Conservation (phyloP, 2,888 invertebrate genomes). For the Cantharis flavilabris region DNA sequence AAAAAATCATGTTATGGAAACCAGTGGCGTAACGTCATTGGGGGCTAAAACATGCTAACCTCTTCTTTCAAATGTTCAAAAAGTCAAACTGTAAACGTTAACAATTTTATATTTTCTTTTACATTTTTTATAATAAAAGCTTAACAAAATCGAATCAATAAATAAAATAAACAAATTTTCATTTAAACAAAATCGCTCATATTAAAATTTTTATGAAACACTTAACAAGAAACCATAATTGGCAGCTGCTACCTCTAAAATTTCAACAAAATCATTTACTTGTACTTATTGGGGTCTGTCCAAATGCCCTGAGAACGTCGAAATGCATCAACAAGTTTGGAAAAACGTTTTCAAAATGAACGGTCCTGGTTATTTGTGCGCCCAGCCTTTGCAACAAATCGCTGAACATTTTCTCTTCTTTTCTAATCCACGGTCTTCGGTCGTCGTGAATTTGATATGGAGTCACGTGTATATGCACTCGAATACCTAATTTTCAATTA, state of each 20-base stretch:
- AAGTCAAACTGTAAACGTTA: not conserved
- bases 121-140: not conserved
- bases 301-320: constrained; percentile 63
- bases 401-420: constrained; percentile 80
- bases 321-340: constrained; percentile 76
- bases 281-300: constrained; percentile 13
- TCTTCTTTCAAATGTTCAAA: no score
- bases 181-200: not conserved
- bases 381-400: constrained; percentile 68
- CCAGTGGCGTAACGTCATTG: no score
- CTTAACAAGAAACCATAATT: not conserved
- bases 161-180: not conserved
- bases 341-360: constrained; percentile 65
- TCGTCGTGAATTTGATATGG: constrained; percentile 88
- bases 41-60: no score
- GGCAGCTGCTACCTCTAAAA: not conserved
- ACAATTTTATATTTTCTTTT: not conserved
- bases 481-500: constrained; percentile 60
- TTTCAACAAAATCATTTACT: constrained; percentile 19
- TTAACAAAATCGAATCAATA: not conserved
- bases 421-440: constrained; percentile 80
- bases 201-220: not conserved
- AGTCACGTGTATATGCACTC: constrained; percentile 80
- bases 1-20: no score
- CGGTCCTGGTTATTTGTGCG: constrained; percentile 65